These are phyloP conservation scores for Phymatocera aterrima DNA, from an alignment of 2,888 invertebrate species.

Conservation along the genomic window DNA sequence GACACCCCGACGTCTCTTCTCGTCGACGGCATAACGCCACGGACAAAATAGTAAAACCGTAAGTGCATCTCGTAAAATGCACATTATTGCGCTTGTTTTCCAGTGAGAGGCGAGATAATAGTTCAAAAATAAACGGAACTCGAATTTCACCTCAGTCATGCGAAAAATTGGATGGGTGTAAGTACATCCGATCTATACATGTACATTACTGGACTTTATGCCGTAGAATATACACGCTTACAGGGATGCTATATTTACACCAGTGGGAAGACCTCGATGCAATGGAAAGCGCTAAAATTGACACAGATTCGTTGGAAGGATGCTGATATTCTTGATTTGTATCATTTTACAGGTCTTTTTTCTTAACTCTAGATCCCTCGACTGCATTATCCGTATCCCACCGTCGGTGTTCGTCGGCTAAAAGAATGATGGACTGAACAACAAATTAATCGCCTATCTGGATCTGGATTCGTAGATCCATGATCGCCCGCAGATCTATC, in stretches of 20 bases:
- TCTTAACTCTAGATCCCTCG: neutral
- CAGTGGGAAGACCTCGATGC: slow-evolving; percentile 41
- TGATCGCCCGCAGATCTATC: neutral
- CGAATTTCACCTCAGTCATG: slow-evolving; percentile 45
- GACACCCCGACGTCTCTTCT: neutral
- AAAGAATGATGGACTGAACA: neutral
- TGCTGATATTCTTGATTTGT: slow-evolving; percentile 39
- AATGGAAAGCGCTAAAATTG: slow-evolving; percentile 46
- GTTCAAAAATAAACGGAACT: slow-evolving; percentile 14
- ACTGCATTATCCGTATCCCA: neutral
- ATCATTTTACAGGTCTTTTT: slow-evolving; percentile 14
- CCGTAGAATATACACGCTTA: slow-evolving; percentile 18
- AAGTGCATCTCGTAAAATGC: slow-evolving; percentile 43
- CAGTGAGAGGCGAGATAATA: slow-evolving; percentile 15
- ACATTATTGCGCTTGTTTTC: slow-evolving; percentile 14
- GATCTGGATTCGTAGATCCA: neutral
- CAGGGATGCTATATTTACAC: slow-evolving; percentile 39
- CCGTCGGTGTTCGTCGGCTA: neutral
- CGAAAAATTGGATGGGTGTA: slow-evolving; percentile 35
- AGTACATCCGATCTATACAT: neutral
- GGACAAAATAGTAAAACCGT: slow-evolving; percentile 39
- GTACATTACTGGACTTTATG: neutral
- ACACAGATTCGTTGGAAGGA: slow-evolving; percentile 41
- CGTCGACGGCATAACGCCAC: neutral
- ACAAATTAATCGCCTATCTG: neutral